These are phyloP conservation scores for Aplocera efformata DNA, from an alignment of 2,888 invertebrate species.

Conservation along the genomic window DNA sequence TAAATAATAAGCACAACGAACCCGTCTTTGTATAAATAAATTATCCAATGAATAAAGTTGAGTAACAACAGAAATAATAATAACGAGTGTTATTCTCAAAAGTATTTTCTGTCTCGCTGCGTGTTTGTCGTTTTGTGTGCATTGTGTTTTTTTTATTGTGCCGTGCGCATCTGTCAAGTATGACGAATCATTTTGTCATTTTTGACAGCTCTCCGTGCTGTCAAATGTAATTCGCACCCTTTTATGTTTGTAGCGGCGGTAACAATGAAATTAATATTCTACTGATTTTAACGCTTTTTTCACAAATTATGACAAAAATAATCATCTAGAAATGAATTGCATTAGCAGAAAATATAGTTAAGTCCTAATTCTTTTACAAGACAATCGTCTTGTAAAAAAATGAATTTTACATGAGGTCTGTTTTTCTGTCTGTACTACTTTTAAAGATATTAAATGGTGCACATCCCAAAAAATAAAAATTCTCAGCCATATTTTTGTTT, in stretches of 20 bases:
- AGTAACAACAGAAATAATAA: slow-evolving; percentile 2
- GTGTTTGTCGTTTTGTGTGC: slow-evolving; percentile 46
- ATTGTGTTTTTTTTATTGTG: slow-evolving; percentile 25
- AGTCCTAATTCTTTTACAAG: too few species aligned
- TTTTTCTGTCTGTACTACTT: too few species aligned
- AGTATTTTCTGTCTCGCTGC: slow-evolving; percentile 30
- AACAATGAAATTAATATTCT: slow-evolving; percentile 28
- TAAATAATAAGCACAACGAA: too few species aligned
- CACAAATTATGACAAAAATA: not conserved
- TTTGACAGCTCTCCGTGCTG: slow-evolving; percentile 66
- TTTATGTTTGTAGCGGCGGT: slow-evolving; percentile 29
- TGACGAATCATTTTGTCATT: slow-evolving; percentile 78
- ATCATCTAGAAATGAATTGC: not conserved
- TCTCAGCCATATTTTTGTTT: too few species aligned
- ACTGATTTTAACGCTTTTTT: slow-evolving; percentile 30
- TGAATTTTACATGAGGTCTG: too few species aligned
- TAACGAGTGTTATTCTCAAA: slow-evolving; percentile 21
- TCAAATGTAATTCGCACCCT: slow-evolving; percentile 72
- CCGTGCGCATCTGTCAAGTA: slow-evolving; percentile 69
- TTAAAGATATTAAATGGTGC: too few species aligned
- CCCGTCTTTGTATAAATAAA: too few species aligned
- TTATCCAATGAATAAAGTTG: too few species aligned
- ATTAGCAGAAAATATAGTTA: too few species aligned
- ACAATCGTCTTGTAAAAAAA: too few species aligned
- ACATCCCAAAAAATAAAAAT: too few species aligned